phyloP scores from a whole-genome alignment of 2,888 invertebrate genomes.

The Aphelenchoides bicaudatus region DNA sequence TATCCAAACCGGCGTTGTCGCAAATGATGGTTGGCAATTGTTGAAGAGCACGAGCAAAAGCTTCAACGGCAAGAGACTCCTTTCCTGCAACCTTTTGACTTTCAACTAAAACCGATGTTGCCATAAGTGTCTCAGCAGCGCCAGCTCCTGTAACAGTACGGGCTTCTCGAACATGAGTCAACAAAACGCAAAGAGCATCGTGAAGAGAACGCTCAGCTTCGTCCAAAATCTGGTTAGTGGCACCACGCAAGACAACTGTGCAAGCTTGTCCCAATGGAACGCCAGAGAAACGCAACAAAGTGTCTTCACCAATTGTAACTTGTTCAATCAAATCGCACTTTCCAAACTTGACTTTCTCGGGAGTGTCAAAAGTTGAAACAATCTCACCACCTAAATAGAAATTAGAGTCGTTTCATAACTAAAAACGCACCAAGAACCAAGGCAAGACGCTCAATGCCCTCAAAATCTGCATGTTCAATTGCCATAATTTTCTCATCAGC shows the following conservation, averaged over 20 bases:
- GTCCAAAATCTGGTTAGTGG: constrained; percentile 94
- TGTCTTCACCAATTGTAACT: constrained; percentile 97
- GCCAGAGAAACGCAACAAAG: constrained; percentile 75
- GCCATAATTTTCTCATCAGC: constrained; percentile 89
- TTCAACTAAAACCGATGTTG: constrained; percentile 72
- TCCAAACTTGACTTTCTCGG: constrained; percentile 84
- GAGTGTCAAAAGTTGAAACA: constrained; percentile 93
- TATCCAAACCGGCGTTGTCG: constrained; percentile 97
- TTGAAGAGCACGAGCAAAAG: constrained; percentile 80
- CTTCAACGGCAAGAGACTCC: constrained; percentile 92
- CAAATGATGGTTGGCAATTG: constrained; percentile 86
- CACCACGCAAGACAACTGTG: constrained; percentile 90
- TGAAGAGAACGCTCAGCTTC: constrained; percentile 97
- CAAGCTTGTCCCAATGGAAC: constrained; percentile 79
- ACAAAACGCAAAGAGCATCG: constrained; percentile 92
- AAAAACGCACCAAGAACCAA: constrained; percentile 78
- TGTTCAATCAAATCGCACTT: constrained; percentile 91
- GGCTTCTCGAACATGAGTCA: constrained; percentile 84
- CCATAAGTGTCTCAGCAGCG: constrained; percentile 94
- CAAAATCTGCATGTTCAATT: constrained; percentile 99
- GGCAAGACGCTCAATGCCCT: constrained; percentile 93
- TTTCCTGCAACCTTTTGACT: constrained; percentile 72
- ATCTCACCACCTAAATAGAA: constrained; percentile 75
- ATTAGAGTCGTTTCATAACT: neutral
- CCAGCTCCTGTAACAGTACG: constrained; percentile 72